Percentiles rank a stretch among this genome's conserved stretches.
Evolutionary conservation across 2,888 invertebrate genomes (phyloP).

Genomic region (Griposia aprilina): DNA sequence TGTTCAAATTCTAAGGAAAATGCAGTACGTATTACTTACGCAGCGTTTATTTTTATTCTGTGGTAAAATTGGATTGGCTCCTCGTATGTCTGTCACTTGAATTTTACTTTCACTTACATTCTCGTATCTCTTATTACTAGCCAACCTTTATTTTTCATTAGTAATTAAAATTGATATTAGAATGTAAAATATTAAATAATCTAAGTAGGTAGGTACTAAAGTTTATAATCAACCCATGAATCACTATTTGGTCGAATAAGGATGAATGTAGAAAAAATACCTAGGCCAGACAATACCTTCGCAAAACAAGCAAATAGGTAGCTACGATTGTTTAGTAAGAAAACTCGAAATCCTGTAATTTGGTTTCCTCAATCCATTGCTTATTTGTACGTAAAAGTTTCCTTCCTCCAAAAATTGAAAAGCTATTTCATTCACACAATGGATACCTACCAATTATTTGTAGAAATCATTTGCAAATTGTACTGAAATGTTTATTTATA

Average conservation of each 20-base stretch:
- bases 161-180: not conserved
- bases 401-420: not conserved
- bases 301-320: not conserved
- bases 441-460: not conserved
- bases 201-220: not conserved
- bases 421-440: not conserved
- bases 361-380: not conserved
- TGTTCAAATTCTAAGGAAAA: constrained; percentile 46
- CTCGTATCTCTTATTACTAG: not conserved
- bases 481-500: constrained; percentile 16
- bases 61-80: not conserved
- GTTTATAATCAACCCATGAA: not conserved
- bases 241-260: not conserved
- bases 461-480: constrained; percentile 9
- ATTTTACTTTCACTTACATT: not conserved
- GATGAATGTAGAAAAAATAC: not conserved
- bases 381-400: not conserved
- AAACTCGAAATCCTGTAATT: constrained; percentile 10
- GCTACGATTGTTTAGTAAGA: not conserved
- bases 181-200: not conserved
- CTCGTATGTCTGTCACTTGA: not conserved
- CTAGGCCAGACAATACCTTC: not conserved
- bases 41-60: constrained; percentile 31
- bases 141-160: not conserved
- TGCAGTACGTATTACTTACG: not conserved